Conservation (phyloP, 2,797 vertebrate genomes). For the Apogon hyalosoma region DNA sequence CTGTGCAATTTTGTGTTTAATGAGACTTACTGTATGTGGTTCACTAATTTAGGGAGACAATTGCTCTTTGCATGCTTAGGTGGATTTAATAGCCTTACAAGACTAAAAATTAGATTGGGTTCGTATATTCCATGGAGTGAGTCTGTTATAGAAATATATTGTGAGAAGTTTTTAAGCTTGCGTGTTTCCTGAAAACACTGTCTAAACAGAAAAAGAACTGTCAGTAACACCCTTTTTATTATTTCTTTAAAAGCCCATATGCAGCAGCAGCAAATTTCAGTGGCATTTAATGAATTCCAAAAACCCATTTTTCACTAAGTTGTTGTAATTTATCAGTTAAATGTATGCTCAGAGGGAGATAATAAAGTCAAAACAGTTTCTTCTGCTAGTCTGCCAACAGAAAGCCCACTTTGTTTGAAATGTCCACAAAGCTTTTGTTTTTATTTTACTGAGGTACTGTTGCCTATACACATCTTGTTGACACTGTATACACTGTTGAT, state of each 20-base stretch:
- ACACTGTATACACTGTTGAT: constrained; percentile 80
- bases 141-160: constrained; percentile 57
- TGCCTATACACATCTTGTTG: constrained; percentile 85
- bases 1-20: constrained; percentile 76
- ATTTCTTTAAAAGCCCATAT: constrained; percentile 11
- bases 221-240: constrained; percentile 10
- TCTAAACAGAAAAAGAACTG: constrained; percentile 1
- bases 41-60: constrained; percentile 75
- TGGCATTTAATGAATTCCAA: too few species aligned
- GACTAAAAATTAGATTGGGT: constrained; percentile 57
- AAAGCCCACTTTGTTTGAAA: constrained; percentile 76
- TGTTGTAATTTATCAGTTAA: constrained; percentile 1
- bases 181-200: constrained; percentile 24
- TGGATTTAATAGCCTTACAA: constrained; percentile 71
- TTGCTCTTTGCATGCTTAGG: constrained; percentile 72
- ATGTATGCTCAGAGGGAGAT: constrained; percentile 13
- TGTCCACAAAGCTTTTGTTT: constrained; percentile 84
- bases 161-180: constrained; percentile 29
- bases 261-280: not conserved
- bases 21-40: constrained; percentile 70
- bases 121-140: constrained; percentile 54
- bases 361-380: constrained; percentile 16
- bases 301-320: too few species aligned
- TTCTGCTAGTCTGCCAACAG: constrained; percentile 38
- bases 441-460: constrained; percentile 75